phyloP scores from a whole-genome alignment of 1,140 invertebrate species.

The Epicauta chinensis region DNA sequence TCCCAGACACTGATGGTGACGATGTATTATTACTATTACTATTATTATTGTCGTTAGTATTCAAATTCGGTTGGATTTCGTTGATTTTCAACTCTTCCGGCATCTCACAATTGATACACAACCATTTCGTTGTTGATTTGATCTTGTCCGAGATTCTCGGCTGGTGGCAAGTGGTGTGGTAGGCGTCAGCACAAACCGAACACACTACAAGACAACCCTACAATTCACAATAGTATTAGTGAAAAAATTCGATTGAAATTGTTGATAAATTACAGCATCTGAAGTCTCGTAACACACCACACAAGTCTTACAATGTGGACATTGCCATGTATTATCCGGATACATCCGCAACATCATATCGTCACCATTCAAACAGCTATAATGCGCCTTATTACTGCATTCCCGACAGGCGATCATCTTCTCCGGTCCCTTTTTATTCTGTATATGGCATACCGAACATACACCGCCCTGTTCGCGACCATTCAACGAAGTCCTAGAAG shows the following conservation, averaged over 20 bases:
- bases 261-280: conserved; percentile 51
- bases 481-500: conserved; percentile 41
- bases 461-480: conserved; percentile 46
- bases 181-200: conserved; percentile 74
- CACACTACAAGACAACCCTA: conserved; percentile 69
- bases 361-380: conserved; percentile 56
- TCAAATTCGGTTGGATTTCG: conserved; percentile 35
- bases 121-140: conserved; percentile 51
- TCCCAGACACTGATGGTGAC: conserved; percentile 25
- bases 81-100: conserved; percentile 37
- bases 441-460: conserved; percentile 51
- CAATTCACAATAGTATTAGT: conserved; percentile 21
- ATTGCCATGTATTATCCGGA: conserved; percentile 63
- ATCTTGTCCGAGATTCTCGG: conserved; percentile 52
- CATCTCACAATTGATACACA: conserved; percentile 51
- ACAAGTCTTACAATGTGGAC: conserved; percentile 65
- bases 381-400: conserved; percentile 71
- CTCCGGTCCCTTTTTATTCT: conserved; percentile 56
- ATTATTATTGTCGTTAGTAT: not conserved
- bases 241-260: not conserved
- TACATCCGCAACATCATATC: conserved; percentile 58
- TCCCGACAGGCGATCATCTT: conserved; percentile 68
- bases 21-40: conserved; percentile 1
- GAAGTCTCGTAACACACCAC: conserved; percentile 63
- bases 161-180: conserved; percentile 68